Evolutionary conservation across 1,140 invertebrate genomes (phyloP).

Genomic region (Pseudomyrmex cubaensis): DNA sequence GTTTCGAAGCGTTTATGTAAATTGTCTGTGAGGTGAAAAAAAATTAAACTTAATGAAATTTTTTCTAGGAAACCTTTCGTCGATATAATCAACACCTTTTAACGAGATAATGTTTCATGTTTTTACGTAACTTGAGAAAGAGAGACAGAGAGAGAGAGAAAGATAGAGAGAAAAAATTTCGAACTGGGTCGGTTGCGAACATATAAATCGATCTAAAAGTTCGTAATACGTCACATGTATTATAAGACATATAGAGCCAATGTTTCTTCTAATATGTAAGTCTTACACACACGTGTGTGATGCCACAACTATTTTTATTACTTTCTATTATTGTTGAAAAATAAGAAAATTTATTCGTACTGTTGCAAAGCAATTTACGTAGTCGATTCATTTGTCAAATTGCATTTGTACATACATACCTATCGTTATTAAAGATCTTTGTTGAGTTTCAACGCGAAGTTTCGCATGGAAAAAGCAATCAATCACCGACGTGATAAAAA

Average conservation of each 20-base stretch:
- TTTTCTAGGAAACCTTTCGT: conserved; percentile 75
- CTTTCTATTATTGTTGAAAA: neutral
- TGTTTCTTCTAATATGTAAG: neutral
- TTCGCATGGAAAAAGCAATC: neutral
- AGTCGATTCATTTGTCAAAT: neutral
- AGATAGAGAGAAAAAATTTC: conserved; percentile 69
- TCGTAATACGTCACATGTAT: conserved; percentile 1
- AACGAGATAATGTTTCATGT: conserved; percentile 72
- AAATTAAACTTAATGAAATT: conserved; percentile 68
- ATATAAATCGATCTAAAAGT: conserved; percentile 20
- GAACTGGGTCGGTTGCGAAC: conserved; percentile 71
- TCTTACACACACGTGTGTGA: conserved; percentile 11
- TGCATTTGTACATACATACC: neutral
- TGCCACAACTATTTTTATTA: neutral
- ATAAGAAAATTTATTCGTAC: neutral
- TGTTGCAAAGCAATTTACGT: neutral
- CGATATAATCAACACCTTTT: conserved; percentile 73
- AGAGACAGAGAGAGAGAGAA: conserved; percentile 58
- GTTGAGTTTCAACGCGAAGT: neutral
- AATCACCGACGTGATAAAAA: neutral
- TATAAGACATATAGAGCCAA: neutral
- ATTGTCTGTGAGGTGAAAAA: neutral
- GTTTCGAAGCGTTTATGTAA: neutral
- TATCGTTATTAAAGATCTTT: conserved; percentile 14
- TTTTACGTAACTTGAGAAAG: conserved; percentile 74